phyloP scores from a whole-genome alignment of 2,797 vertebrate species.

The Alfaro cultratus region DNA sequence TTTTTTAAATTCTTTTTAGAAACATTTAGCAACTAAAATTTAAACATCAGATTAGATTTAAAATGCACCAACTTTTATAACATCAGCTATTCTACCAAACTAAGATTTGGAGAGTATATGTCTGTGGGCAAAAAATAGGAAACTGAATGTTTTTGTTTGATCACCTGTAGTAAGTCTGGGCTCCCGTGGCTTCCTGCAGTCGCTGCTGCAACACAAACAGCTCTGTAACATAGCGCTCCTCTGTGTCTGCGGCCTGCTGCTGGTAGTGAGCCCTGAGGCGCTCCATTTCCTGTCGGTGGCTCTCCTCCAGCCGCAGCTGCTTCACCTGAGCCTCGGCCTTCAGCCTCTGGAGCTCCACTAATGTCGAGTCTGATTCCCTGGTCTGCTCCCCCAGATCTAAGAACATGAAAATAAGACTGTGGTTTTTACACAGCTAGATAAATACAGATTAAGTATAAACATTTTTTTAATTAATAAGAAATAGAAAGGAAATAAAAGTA shows the following conservation, averaged over 20 bases:
- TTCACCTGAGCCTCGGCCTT: constrained; percentile 77
- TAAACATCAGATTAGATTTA: background rate
- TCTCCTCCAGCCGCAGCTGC: constrained; percentile 81
- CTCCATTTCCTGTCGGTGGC: constrained; percentile 83
- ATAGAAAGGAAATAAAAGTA: background rate
- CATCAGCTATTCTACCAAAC: background rate
- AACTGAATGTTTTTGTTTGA: background rate
- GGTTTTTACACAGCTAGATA: constrained; percentile 16
- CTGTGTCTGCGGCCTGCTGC: constrained; percentile 83
- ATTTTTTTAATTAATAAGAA: no score
- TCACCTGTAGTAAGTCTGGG: constrained; percentile 80
- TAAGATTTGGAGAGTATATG: background rate
- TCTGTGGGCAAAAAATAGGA: background rate
- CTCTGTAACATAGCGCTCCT: constrained; percentile 82
- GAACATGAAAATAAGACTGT: constrained; percentile 3
- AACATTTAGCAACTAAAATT: background rate
- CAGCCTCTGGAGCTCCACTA: constrained; percentile 68
- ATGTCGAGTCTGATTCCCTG: constrained; percentile 36
- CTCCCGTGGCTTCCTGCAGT: constrained; percentile 73
- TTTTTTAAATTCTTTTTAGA: background rate
- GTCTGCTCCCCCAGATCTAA: constrained; percentile 55
- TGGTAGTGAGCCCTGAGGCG: constrained; percentile 82
- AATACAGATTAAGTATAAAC: constrained; percentile 15
- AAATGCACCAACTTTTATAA: background rate
- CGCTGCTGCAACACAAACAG: constrained; percentile 81